Conservation (phyloP, 2,113 vertebrate species). For the Tiliqua scincoides region DNA sequence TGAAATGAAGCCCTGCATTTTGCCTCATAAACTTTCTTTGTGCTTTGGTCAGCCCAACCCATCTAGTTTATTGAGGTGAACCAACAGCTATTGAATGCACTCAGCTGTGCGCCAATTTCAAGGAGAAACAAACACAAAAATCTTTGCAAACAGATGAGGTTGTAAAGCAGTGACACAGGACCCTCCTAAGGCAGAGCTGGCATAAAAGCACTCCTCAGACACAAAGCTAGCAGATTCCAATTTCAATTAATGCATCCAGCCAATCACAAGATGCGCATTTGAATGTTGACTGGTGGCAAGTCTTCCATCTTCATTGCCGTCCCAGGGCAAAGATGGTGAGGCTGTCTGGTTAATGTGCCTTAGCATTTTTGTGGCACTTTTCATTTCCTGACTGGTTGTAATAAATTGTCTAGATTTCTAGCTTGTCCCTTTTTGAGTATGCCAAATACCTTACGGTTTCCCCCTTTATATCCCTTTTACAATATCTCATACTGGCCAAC, state of each 20-base stretch:
- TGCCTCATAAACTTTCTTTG: background rate
- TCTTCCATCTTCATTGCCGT: background rate
- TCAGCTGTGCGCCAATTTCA: background rate
- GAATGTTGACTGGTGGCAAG: background rate
- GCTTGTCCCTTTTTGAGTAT: background rate
- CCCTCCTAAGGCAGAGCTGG: no score
- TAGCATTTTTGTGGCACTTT: background rate
- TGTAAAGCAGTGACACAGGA: background rate
- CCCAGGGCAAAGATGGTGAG: background rate
- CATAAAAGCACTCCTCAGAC: background rate
- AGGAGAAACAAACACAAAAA: background rate
- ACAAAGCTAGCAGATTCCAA: background rate
- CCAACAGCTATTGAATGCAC: background rate
- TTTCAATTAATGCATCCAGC: background rate
- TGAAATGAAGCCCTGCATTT: background rate
- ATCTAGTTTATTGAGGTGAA: background rate
- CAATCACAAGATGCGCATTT: background rate
- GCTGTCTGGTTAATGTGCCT: background rate
- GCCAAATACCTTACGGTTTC: background rate
- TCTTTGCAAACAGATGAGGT: background rate
- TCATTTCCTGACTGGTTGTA: background rate
- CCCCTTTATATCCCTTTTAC: background rate
- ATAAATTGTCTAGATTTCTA: background rate
- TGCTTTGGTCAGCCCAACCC: background rate
- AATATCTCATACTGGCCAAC: background rate